A percentile compares a stretch with the other conserved stretches of the same genome.
These are phyloP conservation scores for Leiothrix lutea DNA, from an alignment of 2,113 vertebrate species.

Conservation along the genomic window DNA sequence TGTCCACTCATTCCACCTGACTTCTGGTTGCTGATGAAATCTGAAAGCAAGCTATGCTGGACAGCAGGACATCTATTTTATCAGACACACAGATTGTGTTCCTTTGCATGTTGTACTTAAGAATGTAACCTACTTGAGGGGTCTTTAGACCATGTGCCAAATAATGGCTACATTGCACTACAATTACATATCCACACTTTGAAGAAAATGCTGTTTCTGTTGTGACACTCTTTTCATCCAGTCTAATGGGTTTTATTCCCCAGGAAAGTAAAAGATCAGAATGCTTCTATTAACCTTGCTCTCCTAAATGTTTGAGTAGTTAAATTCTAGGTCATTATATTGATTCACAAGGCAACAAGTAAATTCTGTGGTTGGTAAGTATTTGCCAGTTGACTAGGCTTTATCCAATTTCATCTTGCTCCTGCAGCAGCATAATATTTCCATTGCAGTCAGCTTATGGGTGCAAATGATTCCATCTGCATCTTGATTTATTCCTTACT, in stretches of 20 bases:
- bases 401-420: conserved; percentile 14
- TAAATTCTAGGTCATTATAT: conserved; percentile 52
- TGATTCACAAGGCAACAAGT: conserved; percentile 36
- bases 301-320: conserved; percentile 37
- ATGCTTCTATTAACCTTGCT: conserved; percentile 45
- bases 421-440: conserved; percentile 54
- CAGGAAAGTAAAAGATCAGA: conserved; percentile 33
- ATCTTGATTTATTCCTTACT: conserved; percentile 65
- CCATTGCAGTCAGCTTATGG: conserved; percentile 42
- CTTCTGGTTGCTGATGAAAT: not conserved
- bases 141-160: not conserved
- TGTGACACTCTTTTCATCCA: not conserved
- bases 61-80: not conserved
- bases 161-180: not conserved
- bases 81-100: not conserved
- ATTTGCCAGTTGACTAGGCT: conserved; percentile 35
- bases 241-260: conserved; percentile 35
- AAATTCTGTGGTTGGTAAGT: conserved; percentile 26
- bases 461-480: conserved; percentile 55
- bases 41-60: not conserved
- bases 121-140: not conserved
- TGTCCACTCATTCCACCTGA: not conserved
- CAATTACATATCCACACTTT: not conserved
- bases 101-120: not conserved
- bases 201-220: conserved; percentile 12